Evolutionary conservation across 2,113 vertebrate species (phyloP).

Genomic region (Pterocles gutturalis): DNA sequence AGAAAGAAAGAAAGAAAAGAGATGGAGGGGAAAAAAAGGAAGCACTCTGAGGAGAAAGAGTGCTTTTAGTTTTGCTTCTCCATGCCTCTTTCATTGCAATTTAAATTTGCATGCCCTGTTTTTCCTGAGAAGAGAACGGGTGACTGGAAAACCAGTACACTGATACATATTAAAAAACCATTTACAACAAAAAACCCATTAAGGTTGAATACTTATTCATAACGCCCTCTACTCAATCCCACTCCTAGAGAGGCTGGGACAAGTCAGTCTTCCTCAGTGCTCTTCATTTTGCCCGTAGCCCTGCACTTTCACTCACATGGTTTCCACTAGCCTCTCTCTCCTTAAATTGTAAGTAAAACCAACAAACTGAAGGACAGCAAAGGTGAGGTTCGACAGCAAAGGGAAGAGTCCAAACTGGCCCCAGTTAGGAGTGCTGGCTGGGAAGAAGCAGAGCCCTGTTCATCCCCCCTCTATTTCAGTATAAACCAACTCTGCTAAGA

Average conservation of each 20-base stretch:
- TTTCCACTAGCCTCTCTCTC: not conserved
- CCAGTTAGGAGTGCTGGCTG: not conserved
- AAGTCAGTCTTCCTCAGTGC: not conserved
- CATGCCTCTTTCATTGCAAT: not conserved
- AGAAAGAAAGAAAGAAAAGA: too few relatives aligned
- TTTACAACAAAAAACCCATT: not conserved
- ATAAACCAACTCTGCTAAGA: not conserved
- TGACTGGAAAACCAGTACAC: not conserved
- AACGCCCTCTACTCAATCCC: not conserved
- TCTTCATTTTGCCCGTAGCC: not conserved
- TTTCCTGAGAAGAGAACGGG: not conserved
- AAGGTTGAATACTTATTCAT: not conserved
- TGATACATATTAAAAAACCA: not conserved
- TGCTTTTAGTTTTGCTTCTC: not conserved
- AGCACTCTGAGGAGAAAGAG: not conserved
- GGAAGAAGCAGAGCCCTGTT: not conserved
- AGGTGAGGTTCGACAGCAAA: accelerated
- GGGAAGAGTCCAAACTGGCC: not conserved
- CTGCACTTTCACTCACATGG: not conserved
- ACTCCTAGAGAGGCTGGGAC: not conserved
- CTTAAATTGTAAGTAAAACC: not conserved
- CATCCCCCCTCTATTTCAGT: not conserved
- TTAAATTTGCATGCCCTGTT: not conserved
- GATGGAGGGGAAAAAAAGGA: not conserved
- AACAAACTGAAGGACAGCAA: not conserved